Base-by-base conservation (phyloP, 2,113 vertebrate genomes). In the Tursiops truncatus region DNA sequence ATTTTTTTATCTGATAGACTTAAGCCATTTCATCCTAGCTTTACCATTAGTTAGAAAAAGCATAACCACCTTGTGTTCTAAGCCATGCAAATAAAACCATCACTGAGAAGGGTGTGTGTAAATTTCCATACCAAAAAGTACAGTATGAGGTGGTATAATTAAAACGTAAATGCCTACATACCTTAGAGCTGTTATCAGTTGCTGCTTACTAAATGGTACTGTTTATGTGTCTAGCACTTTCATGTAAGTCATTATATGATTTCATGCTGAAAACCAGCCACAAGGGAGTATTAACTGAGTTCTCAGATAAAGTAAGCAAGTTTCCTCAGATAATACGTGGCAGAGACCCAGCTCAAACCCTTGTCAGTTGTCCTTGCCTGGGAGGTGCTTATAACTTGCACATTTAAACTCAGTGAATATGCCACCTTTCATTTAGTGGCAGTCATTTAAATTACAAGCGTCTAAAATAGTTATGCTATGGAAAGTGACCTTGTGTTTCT, bases 401-500 rank as follows among this genome's bases (percentile, higher is more conserved):
- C n/a, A 88, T 91, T 95, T 81, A 95, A 79, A 60, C 56, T 87
- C 28, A 44, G 21, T 15, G 67, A 79, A 80, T 65, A 93, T 13
- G 67, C 71, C 82, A 63, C 91, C 71, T 89, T 97, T 96, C 77
- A 92, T 85, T 97, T 62, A 88, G 53, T 93, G 70, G 33, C 71
- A 67, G 60, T 83, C 26, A 10, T 53, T 94, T 94, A 95, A 97
- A 95, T 88, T 82, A 62, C 44, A 96, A 94, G 74, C 44, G 8
- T 94, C 25, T n/a, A 94, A 94, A 93, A 74, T 21, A 97, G 63
- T 76, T 87, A 80, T 8, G 33, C 17, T 73, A 25, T 71, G 76
- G 62, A 95, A 97, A 87, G 84, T 96, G 96, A 95, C 74, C 60
- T 92, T 97, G 70, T 60, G 31, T 76, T 92, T 89, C 56, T 68